A percentile compares a stretch with the other conserved stretches of the same genome.
These are phyloP conservation scores for Agrypnia vestita DNA, from an alignment of 1,140 invertebrate species.

Conservation along the genomic window DNA sequence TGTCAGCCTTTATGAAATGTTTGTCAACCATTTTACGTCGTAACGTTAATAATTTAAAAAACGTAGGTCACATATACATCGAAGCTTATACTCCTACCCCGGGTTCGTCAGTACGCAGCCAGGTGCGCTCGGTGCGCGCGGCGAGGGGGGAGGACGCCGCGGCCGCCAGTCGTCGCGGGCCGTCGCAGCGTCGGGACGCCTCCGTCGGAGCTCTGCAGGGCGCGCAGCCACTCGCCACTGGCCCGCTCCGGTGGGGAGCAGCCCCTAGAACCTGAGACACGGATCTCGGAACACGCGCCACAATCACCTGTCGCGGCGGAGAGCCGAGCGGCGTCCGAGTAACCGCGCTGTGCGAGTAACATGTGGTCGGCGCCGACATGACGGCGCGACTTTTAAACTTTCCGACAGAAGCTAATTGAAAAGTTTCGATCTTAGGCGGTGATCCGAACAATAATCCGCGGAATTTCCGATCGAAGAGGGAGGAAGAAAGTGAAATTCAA, in stretches of 20 bases:
- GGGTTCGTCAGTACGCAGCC: conserved; percentile 16
- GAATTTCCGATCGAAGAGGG: not conserved
- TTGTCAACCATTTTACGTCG: too few species aligned
- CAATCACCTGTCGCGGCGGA: not conserved
- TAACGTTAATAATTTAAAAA: too few species aligned
- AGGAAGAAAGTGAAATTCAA: not conserved
- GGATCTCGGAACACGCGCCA: not conserved
- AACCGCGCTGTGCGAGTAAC: conserved; percentile 25
- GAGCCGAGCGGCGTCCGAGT: not conserved
- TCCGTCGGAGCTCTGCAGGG: conserved; percentile 26
- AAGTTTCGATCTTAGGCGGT: not conserved
- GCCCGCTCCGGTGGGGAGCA: conserved; percentile 31
- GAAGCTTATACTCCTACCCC: not conserved
- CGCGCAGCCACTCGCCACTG: conserved; percentile 23
- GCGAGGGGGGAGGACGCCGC: conserved; percentile 4
- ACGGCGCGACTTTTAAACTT: conserved; percentile 34
- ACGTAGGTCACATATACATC: conserved; percentile 22
- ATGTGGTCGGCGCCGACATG: conserved; percentile 25
- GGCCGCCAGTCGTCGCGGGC: conserved; percentile 53
- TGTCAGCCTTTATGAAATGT: too few species aligned
- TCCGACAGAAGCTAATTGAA: not conserved
- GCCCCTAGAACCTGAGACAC: not conserved
- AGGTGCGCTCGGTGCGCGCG: conserved; percentile 1
- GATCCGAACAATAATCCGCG: not conserved
- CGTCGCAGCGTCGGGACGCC: conserved; percentile 50